Percentiles rank a stretch among this genome's conserved stretches.
phyloP scores from a whole-genome alignment of 2,888 invertebrate genomes.

The Laothoe populi region DNA sequence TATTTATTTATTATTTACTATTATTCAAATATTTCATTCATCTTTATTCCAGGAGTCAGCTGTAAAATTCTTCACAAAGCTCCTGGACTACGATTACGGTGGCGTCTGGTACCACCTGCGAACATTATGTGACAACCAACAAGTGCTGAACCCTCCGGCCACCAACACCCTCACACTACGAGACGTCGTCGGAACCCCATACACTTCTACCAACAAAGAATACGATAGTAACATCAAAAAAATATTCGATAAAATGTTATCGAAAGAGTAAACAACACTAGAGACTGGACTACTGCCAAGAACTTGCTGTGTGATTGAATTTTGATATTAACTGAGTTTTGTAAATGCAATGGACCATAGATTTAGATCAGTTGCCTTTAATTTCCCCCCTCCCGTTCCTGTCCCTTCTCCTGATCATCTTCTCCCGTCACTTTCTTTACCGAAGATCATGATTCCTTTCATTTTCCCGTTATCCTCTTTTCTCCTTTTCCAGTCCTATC shows the following conservation, averaged over 20 bases:
- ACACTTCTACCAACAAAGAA: constrained; percentile 51
- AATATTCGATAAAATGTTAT: constrained; percentile 56
- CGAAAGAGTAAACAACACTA: constrained; percentile 34
- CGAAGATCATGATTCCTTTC: no score
- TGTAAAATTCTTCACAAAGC: constrained; percentile 78
- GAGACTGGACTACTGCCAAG: background rate
- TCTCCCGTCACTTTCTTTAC: no score
- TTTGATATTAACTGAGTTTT: background rate
- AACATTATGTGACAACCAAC: constrained; percentile 56
- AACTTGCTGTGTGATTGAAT: background rate
- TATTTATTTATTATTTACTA: no score
- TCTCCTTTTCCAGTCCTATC: no score
- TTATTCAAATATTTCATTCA: background rate
- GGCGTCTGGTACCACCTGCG: constrained; percentile 66
- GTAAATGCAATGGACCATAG: no score
- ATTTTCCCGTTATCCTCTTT: no score
- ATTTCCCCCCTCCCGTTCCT: no score
- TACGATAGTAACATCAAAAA: constrained; percentile 59
- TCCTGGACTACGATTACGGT: constrained; percentile 76
- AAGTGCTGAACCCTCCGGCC: constrained; percentile 47
- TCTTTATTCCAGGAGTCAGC: constrained; percentile 70
- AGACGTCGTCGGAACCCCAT: constrained; percentile 59
- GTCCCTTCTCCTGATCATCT: no score
- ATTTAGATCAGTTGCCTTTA: no score
- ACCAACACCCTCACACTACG: constrained; percentile 41